Evolutionary conservation across 1,140 invertebrate genomes (phyloP), one percentile per base, ranked within the genome.

Genomic region (Formica exsecta): DNA sequence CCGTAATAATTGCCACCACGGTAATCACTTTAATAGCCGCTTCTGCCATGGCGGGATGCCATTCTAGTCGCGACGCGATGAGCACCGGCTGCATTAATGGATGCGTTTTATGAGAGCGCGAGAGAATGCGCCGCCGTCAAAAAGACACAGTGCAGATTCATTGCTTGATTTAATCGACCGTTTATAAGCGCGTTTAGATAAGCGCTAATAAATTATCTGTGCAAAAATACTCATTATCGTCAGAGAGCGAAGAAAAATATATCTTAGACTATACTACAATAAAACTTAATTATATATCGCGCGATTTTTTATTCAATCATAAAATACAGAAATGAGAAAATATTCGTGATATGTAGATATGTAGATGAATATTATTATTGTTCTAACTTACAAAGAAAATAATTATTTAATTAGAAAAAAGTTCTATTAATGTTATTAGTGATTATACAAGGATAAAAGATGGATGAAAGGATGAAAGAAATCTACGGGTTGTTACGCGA

Each of bases 1-100:
- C 87, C 88, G 70, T 90, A 93, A 93, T 93, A 93, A 94, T 93
- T 93, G 92, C 93, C 86, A 92, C 88, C 89, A 85, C 74, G 88
- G 89, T 93, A 93, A 94, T 93, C 93, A 93, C 92, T 93, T 93
- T 93, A 93, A 94, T 92, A 91, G 91, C 92, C 89, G 86, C 90
- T 89, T 93, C 91, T 92, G 89, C 92, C 90, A 65, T 68, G 83
- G 71, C 54, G 25, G 59, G 51, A 66, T 44, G 51, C 65, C 77
- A 77, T 83, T 74, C 89, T 81, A 85, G 87, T 76, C 71, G 57
- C 54, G 32, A 57, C 70, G 68, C 62, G 85, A 89, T 81, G 74
- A 81, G 32, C 66, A 59, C 61, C 75, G 16, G 48, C 86, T 75
- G 74, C 70, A 86, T 89, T 91, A 91, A 91, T 87, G 88, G 16